Percentiles rank a stretch among this genome's conserved stretches.
Conservation (phyloP, 2,888 invertebrate species). For the Loripinus fragilis region DNA sequence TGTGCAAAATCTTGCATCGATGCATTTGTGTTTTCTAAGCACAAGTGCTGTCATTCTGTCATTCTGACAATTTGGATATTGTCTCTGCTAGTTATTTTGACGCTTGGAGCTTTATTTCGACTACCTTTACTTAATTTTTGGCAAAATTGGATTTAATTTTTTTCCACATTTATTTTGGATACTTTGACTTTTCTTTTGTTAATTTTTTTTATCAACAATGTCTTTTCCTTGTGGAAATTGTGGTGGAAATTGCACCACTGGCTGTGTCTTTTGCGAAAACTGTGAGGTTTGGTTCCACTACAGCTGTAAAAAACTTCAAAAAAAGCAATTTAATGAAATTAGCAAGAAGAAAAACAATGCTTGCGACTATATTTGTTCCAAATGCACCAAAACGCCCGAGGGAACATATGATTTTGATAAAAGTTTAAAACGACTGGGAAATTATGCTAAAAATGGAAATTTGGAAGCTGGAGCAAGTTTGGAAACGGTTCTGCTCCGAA, state of each 20-base stretch:
- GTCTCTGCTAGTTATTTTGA: too few species aligned
- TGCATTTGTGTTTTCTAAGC: too few species aligned
- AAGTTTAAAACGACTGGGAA: not conserved
- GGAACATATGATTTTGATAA: conserved; percentile 1
- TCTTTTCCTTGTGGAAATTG: too few species aligned
- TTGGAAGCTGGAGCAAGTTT: not conserved
- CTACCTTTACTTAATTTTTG: too few species aligned
- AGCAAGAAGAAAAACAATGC: not conserved
- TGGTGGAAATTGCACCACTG: not conserved
- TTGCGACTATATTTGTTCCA: not conserved
- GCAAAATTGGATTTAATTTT: too few species aligned
- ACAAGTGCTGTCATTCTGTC: too few species aligned
- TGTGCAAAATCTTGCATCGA: too few species aligned
- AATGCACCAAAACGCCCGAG: not conserved
- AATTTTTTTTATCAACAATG: too few species aligned
- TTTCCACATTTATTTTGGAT: too few species aligned
- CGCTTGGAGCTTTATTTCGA: too few species aligned
- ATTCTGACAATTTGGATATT: too few species aligned
- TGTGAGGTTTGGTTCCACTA: not conserved
- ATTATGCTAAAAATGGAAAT: not conserved
- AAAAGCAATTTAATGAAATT: not conserved
- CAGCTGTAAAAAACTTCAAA: not conserved
- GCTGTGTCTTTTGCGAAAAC: not conserved
- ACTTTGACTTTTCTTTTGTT: too few species aligned
- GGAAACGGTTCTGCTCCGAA: not conserved